Percentiles rank a stretch among this genome's conserved stretches.
Evolutionary conservation across 1,140 invertebrate species (phyloP).

Genomic region (Cydia splendana): DNA sequence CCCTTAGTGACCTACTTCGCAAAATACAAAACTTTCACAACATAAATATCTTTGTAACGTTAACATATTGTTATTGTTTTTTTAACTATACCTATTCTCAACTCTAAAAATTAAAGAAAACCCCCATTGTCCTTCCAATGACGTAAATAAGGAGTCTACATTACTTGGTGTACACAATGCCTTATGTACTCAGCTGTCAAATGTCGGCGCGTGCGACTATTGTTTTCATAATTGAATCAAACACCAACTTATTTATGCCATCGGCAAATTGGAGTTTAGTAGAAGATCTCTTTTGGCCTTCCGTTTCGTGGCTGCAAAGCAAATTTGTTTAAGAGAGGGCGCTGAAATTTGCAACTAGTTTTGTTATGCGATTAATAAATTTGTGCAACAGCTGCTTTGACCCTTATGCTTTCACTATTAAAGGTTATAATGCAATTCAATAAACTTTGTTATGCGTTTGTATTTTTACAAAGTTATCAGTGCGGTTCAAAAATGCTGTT

Average conservation of each 20-base stretch:
- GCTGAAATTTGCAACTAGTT: not conserved
- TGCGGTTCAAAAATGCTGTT: not conserved
- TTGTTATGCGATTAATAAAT: not conserved
- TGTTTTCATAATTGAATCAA: constrained; percentile 19
- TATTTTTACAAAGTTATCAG: not conserved
- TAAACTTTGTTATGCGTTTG: not conserved
- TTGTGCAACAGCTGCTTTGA: not conserved
- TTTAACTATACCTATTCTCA: not conserved
- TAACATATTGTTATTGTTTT: not conserved
- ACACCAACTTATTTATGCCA: not conserved
- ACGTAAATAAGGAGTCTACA: constrained; percentile 7
- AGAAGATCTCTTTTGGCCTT: not conserved
- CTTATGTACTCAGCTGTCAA: constrained; percentile 23
- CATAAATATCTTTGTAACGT: not conserved
- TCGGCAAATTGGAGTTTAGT: not conserved
- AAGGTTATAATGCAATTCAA: not conserved
- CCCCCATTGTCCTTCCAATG: not conserved
- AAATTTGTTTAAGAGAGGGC: not conserved
- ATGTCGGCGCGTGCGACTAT: constrained; percentile 11
- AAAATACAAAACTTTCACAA: no score
- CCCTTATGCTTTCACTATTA: not conserved
- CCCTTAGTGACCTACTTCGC: no score
- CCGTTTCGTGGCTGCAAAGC: not conserved
- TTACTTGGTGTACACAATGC: constrained; percentile 23
- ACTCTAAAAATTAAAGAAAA: not conserved